phyloP scores from a whole-genome alignment of 92 coral and sea anemone species.

The Epizoanthus rinbou region DNA sequence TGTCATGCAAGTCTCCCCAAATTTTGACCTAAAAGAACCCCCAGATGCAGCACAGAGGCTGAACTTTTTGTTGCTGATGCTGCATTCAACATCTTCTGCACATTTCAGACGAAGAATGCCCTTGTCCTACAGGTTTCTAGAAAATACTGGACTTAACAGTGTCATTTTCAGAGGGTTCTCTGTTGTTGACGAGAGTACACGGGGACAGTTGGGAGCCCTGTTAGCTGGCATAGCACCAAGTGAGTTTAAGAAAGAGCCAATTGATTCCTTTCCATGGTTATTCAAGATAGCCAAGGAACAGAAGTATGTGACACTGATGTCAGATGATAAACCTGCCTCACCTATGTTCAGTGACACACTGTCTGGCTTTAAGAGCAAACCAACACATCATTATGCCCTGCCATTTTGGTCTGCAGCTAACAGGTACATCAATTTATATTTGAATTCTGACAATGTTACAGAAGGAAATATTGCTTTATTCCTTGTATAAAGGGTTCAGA shows the following conservation, averaged over 20 bases:
- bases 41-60: slow-evolving; percentile 42
- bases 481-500: too few species aligned
- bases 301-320: slow-evolving; percentile 75
- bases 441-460: neutral
- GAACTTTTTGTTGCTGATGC: slow-evolving; percentile 55
- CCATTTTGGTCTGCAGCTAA: slow-evolving; percentile 84
- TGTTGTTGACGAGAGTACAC: slow-evolving; percentile 67
- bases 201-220: slow-evolving; percentile 58
- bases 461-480: too few species aligned
- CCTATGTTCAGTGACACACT: slow-evolving; percentile 65
- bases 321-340: slow-evolving; percentile 74
- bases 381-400: slow-evolving; percentile 70
- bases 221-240: slow-evolving; percentile 51
- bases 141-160: slow-evolving; percentile 30
- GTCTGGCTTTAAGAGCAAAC: slow-evolving; percentile 64
- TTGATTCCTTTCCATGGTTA: slow-evolving; percentile 73
- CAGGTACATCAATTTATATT: slow-evolving; percentile 43
- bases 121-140: slow-evolving; percentile 43
- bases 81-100: slow-evolving; percentile 59
- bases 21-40: slow-evolving; percentile 60
- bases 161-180: slow-evolving; percentile 60
- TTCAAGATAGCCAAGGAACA: slow-evolving; percentile 71
- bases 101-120: slow-evolving; percentile 64
- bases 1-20: slow-evolving; percentile 61
- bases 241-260: neutral